Base-by-base conservation (phyloP, 2,797 vertebrate species). In the Gymnoscopelus microlampas region DNA sequence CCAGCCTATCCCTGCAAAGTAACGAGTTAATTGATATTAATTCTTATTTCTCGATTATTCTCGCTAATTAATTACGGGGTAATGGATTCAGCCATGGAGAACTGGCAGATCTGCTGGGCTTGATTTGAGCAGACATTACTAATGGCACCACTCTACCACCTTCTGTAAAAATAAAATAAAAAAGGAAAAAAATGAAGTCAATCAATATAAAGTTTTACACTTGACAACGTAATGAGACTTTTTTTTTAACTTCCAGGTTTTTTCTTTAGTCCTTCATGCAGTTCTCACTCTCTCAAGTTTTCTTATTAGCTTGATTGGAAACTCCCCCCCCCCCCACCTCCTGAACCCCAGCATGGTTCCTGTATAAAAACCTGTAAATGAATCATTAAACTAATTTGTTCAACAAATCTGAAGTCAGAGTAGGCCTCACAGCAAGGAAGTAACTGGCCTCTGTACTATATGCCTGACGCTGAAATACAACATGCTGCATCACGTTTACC, bases 1-100 rank as follows among this genome's bases (percentile, higher is more conserved):
- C 50, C 56, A n/a, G 51, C 48, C n/a, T 60, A 58, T 68, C 58
- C 57, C 57, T 56, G 53, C 73, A 86, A 84, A 89, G 82, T 68
- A 82, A 64, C 60, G 76, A 73, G 80, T 83, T 68, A 86, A 88
- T 88, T 86, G 67, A 76, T 85, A 86, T 82, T 65, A 76, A 86
- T 87, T 81, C 65, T 80, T 63, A 77, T 84, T 74, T 79, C 64
- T 74, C 59, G 23, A 73, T 44, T 77, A 68, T 74, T 85, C 78
- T 61, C 4, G 14, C n/a, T 0, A n/a, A 72, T 69, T 79, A 85
- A 88, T 85, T 77, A 81, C 7, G 68, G 71, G 76, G n/a, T 80
- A 76, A 85, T 81, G 70, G 86, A 81, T 85, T 74, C 56, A 77
- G 72, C 71, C 70, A 76, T 71, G 72, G 62, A 74, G 79, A 71